A percentile compares a stretch with the other conserved stretches of the same genome.
Evolutionary conservation across 2,797 vertebrate species (phyloP).

Genomic region (Anableps anableps): DNA sequence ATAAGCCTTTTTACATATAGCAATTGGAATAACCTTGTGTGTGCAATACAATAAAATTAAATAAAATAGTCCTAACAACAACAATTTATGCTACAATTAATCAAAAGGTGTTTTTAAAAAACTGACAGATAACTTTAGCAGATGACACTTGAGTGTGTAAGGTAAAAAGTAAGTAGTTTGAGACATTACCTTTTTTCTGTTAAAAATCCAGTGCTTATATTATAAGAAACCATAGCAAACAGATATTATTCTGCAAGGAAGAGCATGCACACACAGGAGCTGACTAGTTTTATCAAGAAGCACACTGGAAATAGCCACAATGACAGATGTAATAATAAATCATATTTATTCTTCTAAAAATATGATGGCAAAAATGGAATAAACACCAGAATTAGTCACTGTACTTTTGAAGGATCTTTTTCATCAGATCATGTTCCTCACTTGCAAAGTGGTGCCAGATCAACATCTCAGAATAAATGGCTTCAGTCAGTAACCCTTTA

Average conservation of each 20-base stretch:
- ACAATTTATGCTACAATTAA: background rate
- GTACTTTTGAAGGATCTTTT: background rate
- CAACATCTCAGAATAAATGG: constrained; percentile 13
- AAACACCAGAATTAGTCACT: constrained; percentile 7
- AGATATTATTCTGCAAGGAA: background rate
- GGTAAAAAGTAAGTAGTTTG: background rate
- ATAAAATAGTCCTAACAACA: background rate
- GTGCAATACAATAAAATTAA: background rate
- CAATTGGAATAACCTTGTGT: constrained; percentile 25
- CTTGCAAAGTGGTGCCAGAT: constrained; percentile 13
- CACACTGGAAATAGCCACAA: background rate
- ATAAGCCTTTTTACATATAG: constrained; percentile 42
- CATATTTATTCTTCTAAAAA: background rate
- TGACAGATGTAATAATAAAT: background rate
- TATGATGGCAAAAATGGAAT: background rate
- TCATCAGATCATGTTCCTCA: background rate
- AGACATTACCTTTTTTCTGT: background rate
- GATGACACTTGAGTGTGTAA: background rate
- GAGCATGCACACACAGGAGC: background rate
- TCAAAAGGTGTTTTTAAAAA: background rate
- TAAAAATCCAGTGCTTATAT: background rate
- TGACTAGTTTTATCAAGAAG: background rate
- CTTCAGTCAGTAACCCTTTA: constrained; percentile 32
- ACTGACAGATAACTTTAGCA: background rate
- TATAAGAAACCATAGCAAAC: background rate